These are phyloP conservation scores for Vidua macroura DNA, from an alignment of 2,113 vertebrate genomes.

Conservation along the genomic window DNA sequence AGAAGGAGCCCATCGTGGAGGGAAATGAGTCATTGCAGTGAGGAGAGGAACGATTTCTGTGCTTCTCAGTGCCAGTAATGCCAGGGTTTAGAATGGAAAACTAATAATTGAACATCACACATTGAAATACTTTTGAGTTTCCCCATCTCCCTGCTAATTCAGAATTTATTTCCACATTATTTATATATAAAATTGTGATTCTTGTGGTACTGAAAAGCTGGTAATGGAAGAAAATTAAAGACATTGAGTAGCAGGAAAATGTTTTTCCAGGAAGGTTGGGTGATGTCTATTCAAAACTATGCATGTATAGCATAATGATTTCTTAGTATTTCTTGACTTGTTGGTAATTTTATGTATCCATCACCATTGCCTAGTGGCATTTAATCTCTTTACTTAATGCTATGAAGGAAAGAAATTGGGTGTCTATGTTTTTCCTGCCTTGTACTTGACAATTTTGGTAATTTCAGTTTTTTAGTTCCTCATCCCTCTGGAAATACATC, in stretches of 20 bases:
- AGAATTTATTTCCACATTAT: neutral
- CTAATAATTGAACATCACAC: neutral
- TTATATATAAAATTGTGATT: neutral
- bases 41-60: neutral
- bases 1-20: neutral
- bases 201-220: neutral
- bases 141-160: neutral
- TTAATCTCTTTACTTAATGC: neutral
- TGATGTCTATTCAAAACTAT: neutral
- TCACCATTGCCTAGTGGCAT: neutral
- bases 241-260: neutral
- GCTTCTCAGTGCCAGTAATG: neutral
- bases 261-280: neutral
- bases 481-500: neutral
- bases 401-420: neutral
- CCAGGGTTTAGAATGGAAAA: neutral
- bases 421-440: neutral
- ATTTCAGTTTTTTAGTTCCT: neutral
- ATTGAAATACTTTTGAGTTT: neutral
- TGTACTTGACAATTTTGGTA: neutral
- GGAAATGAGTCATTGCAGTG: neutral
- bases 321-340: neutral
- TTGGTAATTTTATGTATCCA: neutral
- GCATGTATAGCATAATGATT: neutral
- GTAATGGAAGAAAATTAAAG: neutral